Base-by-base conservation (phyloP, 2,888 invertebrate species). In the Apodemia hepburni region DNA sequence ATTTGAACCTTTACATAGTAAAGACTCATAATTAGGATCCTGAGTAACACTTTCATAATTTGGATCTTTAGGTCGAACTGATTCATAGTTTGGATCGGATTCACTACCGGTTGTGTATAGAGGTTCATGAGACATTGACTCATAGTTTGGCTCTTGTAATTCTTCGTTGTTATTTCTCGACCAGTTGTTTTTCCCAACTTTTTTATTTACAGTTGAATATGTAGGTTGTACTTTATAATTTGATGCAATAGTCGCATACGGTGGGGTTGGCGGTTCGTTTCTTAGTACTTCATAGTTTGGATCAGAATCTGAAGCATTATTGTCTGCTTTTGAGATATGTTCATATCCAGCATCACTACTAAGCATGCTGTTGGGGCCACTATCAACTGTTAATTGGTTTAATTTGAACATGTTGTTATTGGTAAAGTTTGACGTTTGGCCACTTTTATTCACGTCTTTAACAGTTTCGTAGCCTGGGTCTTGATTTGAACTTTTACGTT, bases 271-370 rank as follows among this genome's bases (percentile, higher is more conserved):
- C 1, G 87, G 92, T 70, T 93, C 93, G 27, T 93, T 93, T 66
- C 94, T 92, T 59, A 97, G 80, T 68, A 96, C 95, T 83, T 97
- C 97, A 78, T 97, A 97, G 78, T 96, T 97, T 0, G 96, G 96
- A 85, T 96, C 96, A 4, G 93, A 93, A 71, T 94, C 94, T 0
- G 93, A 93, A 6, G 92, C 92, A 68, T 86, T 85, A 71, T 86
- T 86, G 67, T 86, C 85, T 58, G 78, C 75, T 70, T 88, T 87
- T 35, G 90, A 82, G 22, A 96, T 92, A 60, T 94, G 94, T 77
- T 96, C 96, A 79, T 96, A 96, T 7, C 95, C 95, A 0, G 95
- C 94, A 82, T 96, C 95, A 68, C 92, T 93, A 76, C 92, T 93
- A 47, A 93, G 85, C 38, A 93, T 87, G 77, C 94, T 93, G 71